phyloP scores from a whole-genome alignment of 2,797 vertebrate species.

The Gymnoscopelus microlampas region DNA sequence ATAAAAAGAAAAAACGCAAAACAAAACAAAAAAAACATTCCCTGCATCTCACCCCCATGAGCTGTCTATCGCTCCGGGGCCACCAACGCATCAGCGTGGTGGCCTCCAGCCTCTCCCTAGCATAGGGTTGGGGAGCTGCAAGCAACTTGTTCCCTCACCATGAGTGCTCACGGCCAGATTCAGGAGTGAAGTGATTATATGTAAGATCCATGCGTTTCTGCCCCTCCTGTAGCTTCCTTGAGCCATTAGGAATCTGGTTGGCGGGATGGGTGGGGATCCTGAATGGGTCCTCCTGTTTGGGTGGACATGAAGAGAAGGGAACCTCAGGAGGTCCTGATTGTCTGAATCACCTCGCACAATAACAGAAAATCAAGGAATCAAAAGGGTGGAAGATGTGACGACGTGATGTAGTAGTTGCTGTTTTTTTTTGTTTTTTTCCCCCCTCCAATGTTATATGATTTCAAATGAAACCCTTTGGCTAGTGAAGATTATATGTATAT shows the following conservation, averaged over 20 bases:
- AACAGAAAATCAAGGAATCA: slow-evolving; percentile 60
- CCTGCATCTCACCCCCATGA: slow-evolving; percentile 36
- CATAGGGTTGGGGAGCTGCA: slow-evolving; percentile 46
- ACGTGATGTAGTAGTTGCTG: slow-evolving; percentile 28
- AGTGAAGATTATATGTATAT: slow-evolving; percentile 25
- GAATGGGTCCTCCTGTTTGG: slow-evolving; percentile 49
- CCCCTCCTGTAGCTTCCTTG: slow-evolving; percentile 54
- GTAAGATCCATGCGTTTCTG: slow-evolving; percentile 61
- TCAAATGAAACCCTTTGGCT: slow-evolving; percentile 53
- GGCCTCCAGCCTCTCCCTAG: slow-evolving; percentile 58
- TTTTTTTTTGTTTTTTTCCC: slow-evolving; percentile 20
- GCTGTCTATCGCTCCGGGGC: slow-evolving; percentile 55
- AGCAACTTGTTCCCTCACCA: slow-evolving; percentile 35
- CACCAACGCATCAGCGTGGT: slow-evolving; percentile 51
- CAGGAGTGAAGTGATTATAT: slow-evolving; percentile 58
- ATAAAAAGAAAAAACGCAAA: slow-evolving; percentile 72
- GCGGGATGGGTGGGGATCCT: slow-evolving; percentile 51
- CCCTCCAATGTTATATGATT: slow-evolving; percentile 46
- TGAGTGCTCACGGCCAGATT: slow-evolving; percentile 55
- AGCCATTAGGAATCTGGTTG: slow-evolving; percentile 64
- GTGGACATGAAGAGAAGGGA: slow-evolving; percentile 56
- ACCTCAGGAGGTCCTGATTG: slow-evolving; percentile 44
- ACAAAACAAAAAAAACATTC: slow-evolving; percentile 15
- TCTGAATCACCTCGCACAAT: slow-evolving; percentile 50
- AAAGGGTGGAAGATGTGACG: slow-evolving; percentile 59